phyloP scores from a whole-genome alignment of 2,113 vertebrate genomes.

The Peucedramus taeniatus region DNA sequence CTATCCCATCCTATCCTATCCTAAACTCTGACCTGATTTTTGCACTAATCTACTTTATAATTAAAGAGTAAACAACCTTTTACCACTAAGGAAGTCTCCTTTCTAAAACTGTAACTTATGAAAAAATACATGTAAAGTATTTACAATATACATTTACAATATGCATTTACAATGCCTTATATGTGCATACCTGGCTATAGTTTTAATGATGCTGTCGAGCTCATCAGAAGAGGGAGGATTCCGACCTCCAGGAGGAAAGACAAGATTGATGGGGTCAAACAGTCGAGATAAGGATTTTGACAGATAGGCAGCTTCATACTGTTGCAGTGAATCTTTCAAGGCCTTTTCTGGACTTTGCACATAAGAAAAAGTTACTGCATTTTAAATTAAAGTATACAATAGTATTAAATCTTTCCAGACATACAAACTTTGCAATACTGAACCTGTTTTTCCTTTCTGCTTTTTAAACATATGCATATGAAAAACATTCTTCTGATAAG shows the following conservation, averaged over 20 bases:
- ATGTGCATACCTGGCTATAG: conserved; percentile 80
- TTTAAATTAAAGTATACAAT: background rate
- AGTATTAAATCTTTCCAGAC: background rate
- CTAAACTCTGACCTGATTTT: background rate
- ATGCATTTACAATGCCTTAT: background rate
- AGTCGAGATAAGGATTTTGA: conserved; percentile 96
- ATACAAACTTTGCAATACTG: background rate
- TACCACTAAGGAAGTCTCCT: background rate
- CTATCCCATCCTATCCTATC: background rate
- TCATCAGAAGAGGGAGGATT: conserved; percentile 92
- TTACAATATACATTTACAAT: background rate
- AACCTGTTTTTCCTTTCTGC: background rate
- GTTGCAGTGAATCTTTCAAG: conserved; percentile 89
- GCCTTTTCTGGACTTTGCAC: conserved; percentile 86
- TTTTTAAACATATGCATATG: background rate
- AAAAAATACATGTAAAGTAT: background rate
- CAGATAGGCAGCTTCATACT: conserved; percentile 92
- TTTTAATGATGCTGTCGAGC: conserved; percentile 94
- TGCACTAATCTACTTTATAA: background rate
- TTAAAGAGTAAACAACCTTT: background rate
- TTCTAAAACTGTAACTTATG: background rate
- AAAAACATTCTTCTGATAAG: background rate
- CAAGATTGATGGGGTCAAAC: conserved; percentile 97
- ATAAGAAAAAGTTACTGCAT: background rate
- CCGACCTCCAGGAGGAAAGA: conserved; percentile 91